Evolutionary conservation across 2,797 vertebrate species (phyloP), one percentile per base, ranked within the genome.

Genomic region (Chrosomus eos): DNA sequence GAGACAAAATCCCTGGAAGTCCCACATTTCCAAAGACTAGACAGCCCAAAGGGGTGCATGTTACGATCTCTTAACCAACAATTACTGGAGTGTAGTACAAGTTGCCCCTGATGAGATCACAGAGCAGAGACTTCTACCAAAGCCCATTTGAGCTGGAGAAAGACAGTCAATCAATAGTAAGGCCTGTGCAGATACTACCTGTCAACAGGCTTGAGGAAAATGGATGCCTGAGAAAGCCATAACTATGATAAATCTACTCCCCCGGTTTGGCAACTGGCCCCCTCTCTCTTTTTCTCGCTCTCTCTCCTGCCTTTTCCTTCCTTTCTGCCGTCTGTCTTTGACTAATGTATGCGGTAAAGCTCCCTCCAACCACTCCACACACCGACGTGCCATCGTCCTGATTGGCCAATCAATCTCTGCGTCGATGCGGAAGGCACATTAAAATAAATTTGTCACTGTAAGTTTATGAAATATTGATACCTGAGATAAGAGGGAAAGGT

Each of bases 191-290:
- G 96, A 97, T 97, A 97, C 93, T 92, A 91, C 95, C 97, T 97
- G 97, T 97, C 96, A 96, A 94, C 95, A 95, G 95, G 94, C 96
- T 95, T 93, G 94, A 94, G 95, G 95, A 97, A 97, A 98, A 98
- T 96, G 96, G 96, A 98, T 97, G 97, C 95, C 92, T 93, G 87
- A 96, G 96, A 96, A 98, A 98, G 96, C 97, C 95, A 96, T 98
- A 98, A 98, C 96, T 97, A 98, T 98, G 97, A 99, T 97, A 97
- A 98, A 99, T 99, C 96, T 91, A 93, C 96, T 96, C 93, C 83
- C 95, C 92, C 93, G 91, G 93, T 94, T 94, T 93, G 87, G 66
- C 75, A 88, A 93, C 90, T 92, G 89, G 80, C 90, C 92, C 92
- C 92, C 90, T 64, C 90, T 91, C 88, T 88, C 81, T 76, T 84